Evolutionary conservation across 2,888 invertebrate genomes (phyloP), one percentile per base, ranked within the genome.

Genomic region (Alitta virens): DNA sequence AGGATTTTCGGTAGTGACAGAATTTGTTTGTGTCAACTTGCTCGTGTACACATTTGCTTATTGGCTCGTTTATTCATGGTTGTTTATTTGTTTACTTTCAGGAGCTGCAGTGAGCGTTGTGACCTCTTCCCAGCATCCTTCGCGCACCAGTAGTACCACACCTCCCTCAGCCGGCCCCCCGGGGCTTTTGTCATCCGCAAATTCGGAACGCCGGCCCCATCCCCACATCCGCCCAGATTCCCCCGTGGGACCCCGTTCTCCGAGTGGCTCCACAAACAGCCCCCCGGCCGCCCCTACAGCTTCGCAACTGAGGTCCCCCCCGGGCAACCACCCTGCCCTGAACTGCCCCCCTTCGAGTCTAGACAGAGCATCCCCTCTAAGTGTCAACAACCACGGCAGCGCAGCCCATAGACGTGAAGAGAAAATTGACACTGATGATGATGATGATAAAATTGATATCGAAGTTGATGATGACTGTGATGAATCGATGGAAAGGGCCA

Each of bases 41-140:
- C n/a, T n/a, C n/a, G n/a, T n/a, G n/a, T n/a, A n/a, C n/a, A n/a
- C n/a, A n/a, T n/a, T n/a, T n/a, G n/a, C n/a, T n/a, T n/a, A n/a
- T n/a, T n/a, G n/a, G n/a, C n/a, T 33, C 12, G 33, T 33, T 33
- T 33, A 33, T 12, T 33, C 12, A 33, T 33, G 33, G 33, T 33
- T 33, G 7, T 33, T 33, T 33, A 12, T 33, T 33, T 33, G 33
- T 33, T 12, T 33, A n/a, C 23, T 57, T 57, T 7, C 59, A 59
- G 59, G 59, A 40, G 49, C 59, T 14, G 59, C 50, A 21, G 49
- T 59, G 38, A 59, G 49, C 16, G 59, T 59, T 16, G 59, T 46
- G 51, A 51, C 59, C 12, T 51, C 59, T 16, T 38, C 50, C 24
- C 38, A 40, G 38, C 61, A 40, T 49, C 38, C 26, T 5, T 38